Percentiles rank a stretch among this genome's conserved stretches.
Evolutionary conservation across 2,113 vertebrate genomes (phyloP).

Genomic region (Ursus arctos): DNA sequence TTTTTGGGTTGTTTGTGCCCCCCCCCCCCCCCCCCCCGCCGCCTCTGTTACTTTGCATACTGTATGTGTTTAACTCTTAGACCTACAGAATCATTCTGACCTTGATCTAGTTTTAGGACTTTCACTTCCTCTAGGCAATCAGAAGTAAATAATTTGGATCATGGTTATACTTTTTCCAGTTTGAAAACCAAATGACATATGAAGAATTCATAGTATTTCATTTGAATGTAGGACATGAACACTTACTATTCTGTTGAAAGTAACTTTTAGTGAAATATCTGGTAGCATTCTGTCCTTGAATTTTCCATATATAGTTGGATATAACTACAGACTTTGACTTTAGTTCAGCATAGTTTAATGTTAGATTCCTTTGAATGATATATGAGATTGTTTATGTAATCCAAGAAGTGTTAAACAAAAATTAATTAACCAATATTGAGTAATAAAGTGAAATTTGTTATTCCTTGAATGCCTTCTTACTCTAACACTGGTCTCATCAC

Average conservation of each 20-base stretch:
- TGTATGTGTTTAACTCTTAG: neutral
- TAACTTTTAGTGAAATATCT: neutral
- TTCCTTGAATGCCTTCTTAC: neutral
- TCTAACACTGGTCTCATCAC: neutral
- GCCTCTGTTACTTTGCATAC: neutral
- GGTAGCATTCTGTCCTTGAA: neutral
- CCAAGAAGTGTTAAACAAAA: slow-evolving; percentile 2
- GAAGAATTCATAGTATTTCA: neutral
- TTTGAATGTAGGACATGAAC: neutral
- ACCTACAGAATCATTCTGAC: neutral
- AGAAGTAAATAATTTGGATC: slow-evolving; percentile 12
- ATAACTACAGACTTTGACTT: neutral
- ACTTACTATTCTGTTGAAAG: neutral
- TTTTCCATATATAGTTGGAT: neutral
- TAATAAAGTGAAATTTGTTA: neutral
- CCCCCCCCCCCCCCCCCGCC: neutral
- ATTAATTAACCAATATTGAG: neutral
- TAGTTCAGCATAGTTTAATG: neutral
- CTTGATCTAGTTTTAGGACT: slow-evolving; percentile 12
- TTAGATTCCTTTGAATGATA: neutral
- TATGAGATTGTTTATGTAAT: neutral
- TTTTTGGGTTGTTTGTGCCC: neutral
- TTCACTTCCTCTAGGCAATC: neutral
- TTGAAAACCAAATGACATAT: neutral
- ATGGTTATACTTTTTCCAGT: neutral